Conservation (phyloP, 2,888 invertebrate genomes). For the Drosophila acutilabella region DNA sequence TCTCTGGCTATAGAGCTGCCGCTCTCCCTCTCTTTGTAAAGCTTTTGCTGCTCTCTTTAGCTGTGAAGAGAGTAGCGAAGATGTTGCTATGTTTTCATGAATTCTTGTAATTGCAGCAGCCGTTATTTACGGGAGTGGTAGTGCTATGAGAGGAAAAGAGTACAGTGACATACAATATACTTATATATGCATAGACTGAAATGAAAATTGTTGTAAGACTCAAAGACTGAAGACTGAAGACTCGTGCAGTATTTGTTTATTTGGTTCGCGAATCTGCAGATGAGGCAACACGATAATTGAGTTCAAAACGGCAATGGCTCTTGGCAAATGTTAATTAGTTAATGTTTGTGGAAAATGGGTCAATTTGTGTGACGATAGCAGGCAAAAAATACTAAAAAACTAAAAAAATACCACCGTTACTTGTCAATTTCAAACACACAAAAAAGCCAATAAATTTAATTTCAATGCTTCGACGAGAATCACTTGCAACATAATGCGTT, state of each 20-base stretch:
- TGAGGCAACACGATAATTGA: slow-evolving; percentile 79
- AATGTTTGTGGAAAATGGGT: slow-evolving; percentile 61
- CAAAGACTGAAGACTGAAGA: slow-evolving; percentile 28
- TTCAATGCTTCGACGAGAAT: slow-evolving; percentile 39
- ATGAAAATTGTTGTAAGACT: slow-evolving; percentile 68
- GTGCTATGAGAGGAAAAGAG: slow-evolving; percentile 3
- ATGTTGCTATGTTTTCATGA: slow-evolving; percentile 26
- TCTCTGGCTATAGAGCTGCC: slow-evolving; percentile 12
- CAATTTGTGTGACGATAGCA: slow-evolving; percentile 49
- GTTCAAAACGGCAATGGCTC: slow-evolving; percentile 71
- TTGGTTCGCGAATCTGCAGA: slow-evolving; percentile 36
- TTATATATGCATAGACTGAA: slow-evolving; percentile 34
- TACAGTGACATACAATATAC: slow-evolving; percentile 49
- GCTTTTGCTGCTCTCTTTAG: neutral
- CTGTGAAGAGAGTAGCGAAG: slow-evolving; percentile 33
- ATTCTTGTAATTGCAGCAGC: slow-evolving; percentile 54
- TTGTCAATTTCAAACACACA: slow-evolving; percentile 39
- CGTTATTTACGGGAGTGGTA: slow-evolving; percentile 12
- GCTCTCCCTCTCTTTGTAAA: slow-evolving; percentile 6
- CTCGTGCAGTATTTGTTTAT: slow-evolving; percentile 32
- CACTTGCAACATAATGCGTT: slow-evolving; percentile 54
- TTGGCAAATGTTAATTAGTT: slow-evolving; percentile 80
- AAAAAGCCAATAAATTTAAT: slow-evolving; percentile 15
- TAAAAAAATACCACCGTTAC: slow-evolving; percentile 34
- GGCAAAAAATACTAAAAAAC: slow-evolving; percentile 24